Conservation (phyloP, 2,888 invertebrate genomes). For the Zygaena filipendulae region DNA sequence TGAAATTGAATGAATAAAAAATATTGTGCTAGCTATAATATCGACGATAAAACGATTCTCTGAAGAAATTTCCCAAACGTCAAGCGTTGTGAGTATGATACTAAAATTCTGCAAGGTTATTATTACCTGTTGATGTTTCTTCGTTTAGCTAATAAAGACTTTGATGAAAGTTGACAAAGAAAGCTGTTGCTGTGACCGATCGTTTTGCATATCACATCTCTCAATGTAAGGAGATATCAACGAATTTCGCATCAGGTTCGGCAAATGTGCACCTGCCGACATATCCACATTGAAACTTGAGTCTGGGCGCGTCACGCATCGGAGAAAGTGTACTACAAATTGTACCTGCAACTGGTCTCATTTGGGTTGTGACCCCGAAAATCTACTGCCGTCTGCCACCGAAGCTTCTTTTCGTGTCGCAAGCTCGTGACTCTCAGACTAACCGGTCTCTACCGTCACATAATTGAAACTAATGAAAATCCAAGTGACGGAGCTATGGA, state of each 20-base stretch:
- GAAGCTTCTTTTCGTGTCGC: slow-evolving; percentile 39
- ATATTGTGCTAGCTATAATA: too few relatives aligned
- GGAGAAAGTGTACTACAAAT: slow-evolving; percentile 65
- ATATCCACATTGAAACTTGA: slow-evolving; percentile 40
- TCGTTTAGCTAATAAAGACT: too few relatives aligned
- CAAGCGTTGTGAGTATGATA: slow-evolving; percentile 4
- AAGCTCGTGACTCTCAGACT: slow-evolving; percentile 21
- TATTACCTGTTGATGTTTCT: too few relatives aligned
- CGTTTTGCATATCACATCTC: slow-evolving; percentile 1
- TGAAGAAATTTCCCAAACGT: neutral
- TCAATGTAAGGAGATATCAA: slow-evolving; percentile 6
- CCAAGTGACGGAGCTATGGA: slow-evolving; percentile 9
- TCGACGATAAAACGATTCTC: neutral
- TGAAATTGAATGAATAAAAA: too few relatives aligned
- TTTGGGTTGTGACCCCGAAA: slow-evolving; percentile 64
- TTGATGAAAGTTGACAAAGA: too few relatives aligned
- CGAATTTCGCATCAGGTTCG: neutral
- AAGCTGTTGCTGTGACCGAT: too few relatives aligned
- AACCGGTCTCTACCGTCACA: slow-evolving; percentile 26
- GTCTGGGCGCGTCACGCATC: slow-evolving; percentile 47
- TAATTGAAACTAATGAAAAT: slow-evolving; percentile 16
- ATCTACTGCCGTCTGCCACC: slow-evolving; percentile 35
- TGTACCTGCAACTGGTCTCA: slow-evolving; percentile 54
- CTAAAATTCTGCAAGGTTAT: slow-evolving; percentile 30
- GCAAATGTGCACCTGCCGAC: slow-evolving; percentile 33